Evolutionary conservation across 1,140 invertebrate species (phyloP).

Genomic region (Pseudomyrmex sp.): DNA sequence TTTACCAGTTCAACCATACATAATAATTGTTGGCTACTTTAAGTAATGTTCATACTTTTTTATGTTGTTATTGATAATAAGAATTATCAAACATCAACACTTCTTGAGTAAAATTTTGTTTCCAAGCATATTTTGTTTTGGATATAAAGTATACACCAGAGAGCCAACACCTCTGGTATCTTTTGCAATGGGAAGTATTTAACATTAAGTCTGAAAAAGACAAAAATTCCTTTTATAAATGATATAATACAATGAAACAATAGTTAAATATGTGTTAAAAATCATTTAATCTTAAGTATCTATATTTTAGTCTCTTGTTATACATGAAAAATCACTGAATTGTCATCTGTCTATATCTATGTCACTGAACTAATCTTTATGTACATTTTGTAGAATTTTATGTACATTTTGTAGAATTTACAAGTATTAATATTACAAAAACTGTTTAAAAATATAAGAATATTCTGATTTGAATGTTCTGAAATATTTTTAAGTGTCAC

Average conservation of each 20-base stretch:
- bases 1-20: slow-evolving; percentile 7
- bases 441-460: not conserved
- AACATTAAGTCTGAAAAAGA: not conserved
- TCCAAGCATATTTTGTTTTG: slow-evolving; percentile 20
- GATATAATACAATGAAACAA: slow-evolving; percentile 2
- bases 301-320: no score
- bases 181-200: slow-evolving; percentile 17
- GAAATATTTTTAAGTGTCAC: not conserved
- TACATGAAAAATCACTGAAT: no score
- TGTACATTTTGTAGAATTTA: no score
- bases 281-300: no score
- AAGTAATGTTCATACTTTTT: not conserved
- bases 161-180: not conserved
- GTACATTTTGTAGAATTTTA: no score
- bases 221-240: slow-evolving; percentile 13
- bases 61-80: not conserved
- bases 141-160: not conserved
- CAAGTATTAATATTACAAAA: no score
- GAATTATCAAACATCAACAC: not conserved
- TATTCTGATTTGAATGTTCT: not conserved
- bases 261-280: not conserved
- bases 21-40: slow-evolving; percentile 20
- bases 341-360: no score
- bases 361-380: no score
- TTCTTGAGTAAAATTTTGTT: slow-evolving; percentile 31